Percentiles rank a stretch among this genome's conserved stretches.
Conservation (phyloP, 2,113 vertebrate species). For the Shinisaurus crocodilurus region DNA sequence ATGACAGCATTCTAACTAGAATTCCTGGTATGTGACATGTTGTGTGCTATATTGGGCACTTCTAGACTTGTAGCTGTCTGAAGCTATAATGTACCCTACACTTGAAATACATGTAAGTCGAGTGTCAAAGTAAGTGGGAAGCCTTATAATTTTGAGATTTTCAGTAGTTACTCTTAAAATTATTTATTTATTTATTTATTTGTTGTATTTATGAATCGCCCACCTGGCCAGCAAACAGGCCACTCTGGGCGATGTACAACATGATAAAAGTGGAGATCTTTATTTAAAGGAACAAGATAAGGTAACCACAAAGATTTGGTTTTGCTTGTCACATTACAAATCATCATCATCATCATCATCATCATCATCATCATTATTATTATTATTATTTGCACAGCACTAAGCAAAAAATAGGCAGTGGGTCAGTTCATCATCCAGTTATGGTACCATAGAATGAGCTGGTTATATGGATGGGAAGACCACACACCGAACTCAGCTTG, state of each 20-base stretch:
- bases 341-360: neutral
- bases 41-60: conserved; percentile 25
- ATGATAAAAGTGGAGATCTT: conserved; percentile 34
- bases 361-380: no score
- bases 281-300: neutral
- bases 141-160: conserved; percentile 1
- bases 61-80: conserved; percentile 63
- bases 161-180: conserved; percentile 28
- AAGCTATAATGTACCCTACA: conserved; percentile 32
- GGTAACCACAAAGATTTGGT: neutral
- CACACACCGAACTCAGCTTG: neutral
- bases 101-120: conserved; percentile 7
- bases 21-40: conserved; percentile 66
- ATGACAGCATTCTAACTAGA: conserved; percentile 52
- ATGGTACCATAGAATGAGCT: neutral
- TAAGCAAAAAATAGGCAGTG: neutral
- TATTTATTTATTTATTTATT: no score
- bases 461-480: neutral
- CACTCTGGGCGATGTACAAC: no score
- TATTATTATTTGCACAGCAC: neutral
- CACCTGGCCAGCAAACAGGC: no score
- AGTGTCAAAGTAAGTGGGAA: neutral
- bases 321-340: neutral
- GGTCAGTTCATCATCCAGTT: neutral
- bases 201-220: no score